Conservation (phyloP, 1,140 invertebrate species). For the Drosophila biarmipes region DNA sequence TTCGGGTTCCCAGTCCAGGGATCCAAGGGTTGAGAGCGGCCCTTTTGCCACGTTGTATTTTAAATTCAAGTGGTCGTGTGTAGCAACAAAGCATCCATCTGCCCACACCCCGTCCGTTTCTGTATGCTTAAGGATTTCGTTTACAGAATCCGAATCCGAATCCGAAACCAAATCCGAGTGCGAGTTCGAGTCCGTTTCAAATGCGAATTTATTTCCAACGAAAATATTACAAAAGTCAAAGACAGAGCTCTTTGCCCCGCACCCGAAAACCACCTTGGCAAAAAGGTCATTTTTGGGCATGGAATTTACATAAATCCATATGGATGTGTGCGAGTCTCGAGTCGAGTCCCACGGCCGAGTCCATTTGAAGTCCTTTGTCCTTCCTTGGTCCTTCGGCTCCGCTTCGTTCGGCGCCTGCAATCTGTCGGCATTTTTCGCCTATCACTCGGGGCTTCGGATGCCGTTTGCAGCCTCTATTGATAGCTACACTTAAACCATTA, state of each 20-base stretch:
- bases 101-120: slow-evolving; percentile 8
- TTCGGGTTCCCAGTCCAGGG: slow-evolving; percentile 27
- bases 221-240: slow-evolving; percentile 84
- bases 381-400: slow-evolving; percentile 33
- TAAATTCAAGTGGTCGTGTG: slow-evolving; percentile 78
- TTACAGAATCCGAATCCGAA: slow-evolving; percentile 61
- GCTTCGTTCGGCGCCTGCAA: slow-evolving; percentile 51
- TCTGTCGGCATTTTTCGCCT: slow-evolving; percentile 54
- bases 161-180: slow-evolving; percentile 53
- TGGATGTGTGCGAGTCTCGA: slow-evolving; percentile 59
- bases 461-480: slow-evolving; percentile 67
- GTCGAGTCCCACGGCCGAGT: slow-evolving; percentile 31
- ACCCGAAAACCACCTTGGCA: slow-evolving; percentile 43
- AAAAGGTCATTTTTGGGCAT: slow-evolving; percentile 83
- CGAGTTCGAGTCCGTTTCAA: slow-evolving; percentile 81
- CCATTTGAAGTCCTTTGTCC: slow-evolving; percentile 59
- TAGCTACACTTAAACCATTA: slow-evolving; percentile 13
- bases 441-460: slow-evolving; percentile 40
- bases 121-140: slow-evolving; percentile 79
- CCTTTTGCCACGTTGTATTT: slow-evolving; percentile 80
- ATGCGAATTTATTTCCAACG: slow-evolving; percentile 82
- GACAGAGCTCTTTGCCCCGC: slow-evolving; percentile 48
- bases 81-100: slow-evolving; percentile 55
- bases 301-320: slow-evolving; percentile 84
- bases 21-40: slow-evolving; percentile 46